phyloP scores from a whole-genome alignment of 2,888 invertebrate species.

The Eupithecia inturbata region DNA sequence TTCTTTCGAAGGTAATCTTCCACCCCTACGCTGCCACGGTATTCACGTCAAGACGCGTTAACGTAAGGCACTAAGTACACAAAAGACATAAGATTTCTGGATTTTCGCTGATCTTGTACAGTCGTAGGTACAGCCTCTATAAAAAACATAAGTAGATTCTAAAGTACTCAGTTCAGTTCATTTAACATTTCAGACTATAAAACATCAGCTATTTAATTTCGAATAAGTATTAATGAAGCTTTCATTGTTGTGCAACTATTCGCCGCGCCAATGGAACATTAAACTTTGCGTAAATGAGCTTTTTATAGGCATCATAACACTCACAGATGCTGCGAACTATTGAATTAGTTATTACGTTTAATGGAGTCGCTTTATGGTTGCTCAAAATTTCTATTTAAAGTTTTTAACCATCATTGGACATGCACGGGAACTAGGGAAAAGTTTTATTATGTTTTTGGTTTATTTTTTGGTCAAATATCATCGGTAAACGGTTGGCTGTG shows the following conservation, averaged over 20 bases:
- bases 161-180: neutral
- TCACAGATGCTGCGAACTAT: constrained; percentile 73
- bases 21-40: neutral
- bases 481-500: neutral
- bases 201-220: constrained; percentile 59
- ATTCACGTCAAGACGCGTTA: neutral
- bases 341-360: constrained; percentile 74
- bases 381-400: constrained; percentile 61
- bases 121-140: neutral
- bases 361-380: constrained; percentile 67
- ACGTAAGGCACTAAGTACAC: neutral
- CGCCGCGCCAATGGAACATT: constrained; percentile 64
- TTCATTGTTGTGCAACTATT: constrained; percentile 50
- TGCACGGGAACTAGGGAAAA: neutral
- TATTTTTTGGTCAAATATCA: neutral
- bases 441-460: neutral
- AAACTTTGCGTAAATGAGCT: constrained; percentile 68
- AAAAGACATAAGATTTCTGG: neutral
- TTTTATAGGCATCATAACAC: constrained; percentile 74
- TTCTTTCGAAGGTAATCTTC: neutral
- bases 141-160: neutral
- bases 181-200: constrained; percentile 7
- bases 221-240: constrained; percentile 58
- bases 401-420: constrained; percentile 45
- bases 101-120: neutral